A percentile compares a stretch with the other conserved stretches of the same genome.
Conservation (phyloP, 2,797 vertebrate species). For the Gymnodraco acuticeps region DNA sequence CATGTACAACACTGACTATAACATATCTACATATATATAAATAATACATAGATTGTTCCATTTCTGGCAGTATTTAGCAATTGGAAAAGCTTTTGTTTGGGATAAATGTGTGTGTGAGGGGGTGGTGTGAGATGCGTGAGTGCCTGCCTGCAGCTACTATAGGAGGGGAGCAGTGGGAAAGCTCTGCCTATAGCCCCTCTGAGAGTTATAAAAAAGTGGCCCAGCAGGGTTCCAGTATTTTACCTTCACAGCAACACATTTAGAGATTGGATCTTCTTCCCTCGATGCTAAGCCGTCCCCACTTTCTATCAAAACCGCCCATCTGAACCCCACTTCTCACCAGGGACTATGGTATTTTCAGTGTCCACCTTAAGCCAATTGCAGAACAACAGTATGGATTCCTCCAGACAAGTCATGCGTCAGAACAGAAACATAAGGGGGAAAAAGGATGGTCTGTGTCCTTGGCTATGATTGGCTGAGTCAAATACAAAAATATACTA, state of each 20-base stretch:
- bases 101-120: conserved; percentile 9
- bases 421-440: neutral
- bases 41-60: too few relatives aligned
- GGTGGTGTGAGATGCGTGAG: conserved; percentile 31
- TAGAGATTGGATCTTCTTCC: conserved; percentile 57
- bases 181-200: conserved; percentile 45
- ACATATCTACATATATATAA: too few relatives aligned
- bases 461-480: neutral
- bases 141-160: conserved; percentile 44
- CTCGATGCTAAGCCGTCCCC: conserved; percentile 11
- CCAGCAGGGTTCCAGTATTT: conserved; percentile 55
- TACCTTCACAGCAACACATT: conserved; percentile 47
- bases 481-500: neutral
- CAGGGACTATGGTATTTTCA: conserved; percentile 39
- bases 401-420: conserved; percentile 6
- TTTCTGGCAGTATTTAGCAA: neutral
- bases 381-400: conserved; percentile 41
- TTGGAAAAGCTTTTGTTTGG: neutral
- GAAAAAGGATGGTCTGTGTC: neutral
- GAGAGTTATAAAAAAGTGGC: conserved; percentile 50
- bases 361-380: conserved; percentile 45
- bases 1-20: too few relatives aligned
- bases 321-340: conserved; percentile 27
- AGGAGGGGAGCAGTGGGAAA: conserved; percentile 42
- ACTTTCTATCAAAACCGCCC: conserved; percentile 23